phyloP scores from a whole-genome alignment of 2,797 vertebrate species.

The Potorous gilbertii region DNA sequence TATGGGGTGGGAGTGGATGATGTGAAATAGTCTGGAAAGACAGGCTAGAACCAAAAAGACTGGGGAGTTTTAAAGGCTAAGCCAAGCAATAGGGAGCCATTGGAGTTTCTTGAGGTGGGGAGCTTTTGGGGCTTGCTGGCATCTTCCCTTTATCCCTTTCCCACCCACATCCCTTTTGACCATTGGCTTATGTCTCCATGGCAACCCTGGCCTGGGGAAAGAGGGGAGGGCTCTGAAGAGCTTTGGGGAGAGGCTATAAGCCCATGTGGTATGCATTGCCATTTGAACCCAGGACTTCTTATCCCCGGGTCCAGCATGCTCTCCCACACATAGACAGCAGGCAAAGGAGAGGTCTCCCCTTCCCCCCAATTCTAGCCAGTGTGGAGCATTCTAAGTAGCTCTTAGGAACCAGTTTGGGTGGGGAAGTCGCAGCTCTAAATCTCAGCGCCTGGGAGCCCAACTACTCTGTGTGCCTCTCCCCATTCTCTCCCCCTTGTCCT shows the following conservation, averaged over 20 bases:
- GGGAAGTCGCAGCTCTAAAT: not conserved
- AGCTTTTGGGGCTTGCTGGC: not conserved
- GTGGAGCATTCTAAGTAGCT: not conserved
- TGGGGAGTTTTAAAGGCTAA: not conserved
- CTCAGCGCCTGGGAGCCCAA: not conserved
- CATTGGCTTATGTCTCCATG: not conserved
- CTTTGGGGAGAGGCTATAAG: not conserved
- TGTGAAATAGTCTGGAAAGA: not conserved
- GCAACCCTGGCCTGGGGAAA: not conserved
- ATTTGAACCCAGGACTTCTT: not conserved
- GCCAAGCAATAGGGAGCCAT: not conserved
- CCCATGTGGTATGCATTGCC: not conserved
- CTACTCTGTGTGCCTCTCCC: not conserved
- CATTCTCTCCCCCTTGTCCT: not conserved
- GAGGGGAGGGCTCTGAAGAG: not conserved
- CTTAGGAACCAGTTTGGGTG: not conserved
- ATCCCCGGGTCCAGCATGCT: not conserved
- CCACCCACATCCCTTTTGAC: not conserved
- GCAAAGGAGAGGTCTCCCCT: not conserved
- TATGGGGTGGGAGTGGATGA: not conserved
- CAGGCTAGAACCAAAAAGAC: not conserved
- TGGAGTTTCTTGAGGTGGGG: not conserved
- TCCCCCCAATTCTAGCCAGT: not conserved
- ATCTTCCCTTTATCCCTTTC: not conserved
- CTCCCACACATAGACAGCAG: not conserved